A percentile compares a stretch with the other conserved stretches of the same genome.
These are phyloP conservation scores for Heteromormyrus szaboi DNA, from an alignment of 2,797 vertebrate genomes.

Conservation along the genomic window DNA sequence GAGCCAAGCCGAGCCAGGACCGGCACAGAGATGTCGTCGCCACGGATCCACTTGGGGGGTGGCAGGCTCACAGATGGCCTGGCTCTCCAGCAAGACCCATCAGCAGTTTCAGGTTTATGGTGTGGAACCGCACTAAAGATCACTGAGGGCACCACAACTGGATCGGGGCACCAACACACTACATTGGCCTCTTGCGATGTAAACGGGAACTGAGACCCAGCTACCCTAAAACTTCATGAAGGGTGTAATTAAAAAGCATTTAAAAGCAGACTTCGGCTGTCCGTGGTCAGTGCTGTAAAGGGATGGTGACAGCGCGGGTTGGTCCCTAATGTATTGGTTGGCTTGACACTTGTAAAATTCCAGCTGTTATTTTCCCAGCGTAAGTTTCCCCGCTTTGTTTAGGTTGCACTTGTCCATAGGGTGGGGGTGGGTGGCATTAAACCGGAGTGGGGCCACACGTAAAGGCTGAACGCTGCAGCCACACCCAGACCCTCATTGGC, in stretches of 20 bases:
- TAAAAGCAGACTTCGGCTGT: not conserved
- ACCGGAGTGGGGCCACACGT: not conserved
- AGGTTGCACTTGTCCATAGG: not conserved
- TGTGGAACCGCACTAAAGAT: not conserved
- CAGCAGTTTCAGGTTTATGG: not conserved
- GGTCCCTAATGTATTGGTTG: not conserved
- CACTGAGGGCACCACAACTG: not conserved
- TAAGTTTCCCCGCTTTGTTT: not conserved
- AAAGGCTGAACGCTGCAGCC: not conserved
- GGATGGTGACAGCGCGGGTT: not conserved
- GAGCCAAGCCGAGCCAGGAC: not conserved
- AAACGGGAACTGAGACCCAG: not conserved
- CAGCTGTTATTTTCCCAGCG: not conserved
- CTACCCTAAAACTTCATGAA: not conserved
- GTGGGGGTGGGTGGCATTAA: not conserved
- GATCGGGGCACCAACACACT: not conserved
- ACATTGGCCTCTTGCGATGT: not conserved
- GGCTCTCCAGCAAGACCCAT: not conserved
- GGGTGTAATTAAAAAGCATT: not conserved
- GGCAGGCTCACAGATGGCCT: slow-evolving; percentile 11
- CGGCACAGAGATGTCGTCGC: not conserved
- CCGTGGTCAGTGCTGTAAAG: not conserved
- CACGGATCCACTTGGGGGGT: not conserved
- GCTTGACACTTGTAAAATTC: not conserved
- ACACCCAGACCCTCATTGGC: not conserved